Conservation (phyloP, 2,113 vertebrate species). For the Crotalus horridus region DNA sequence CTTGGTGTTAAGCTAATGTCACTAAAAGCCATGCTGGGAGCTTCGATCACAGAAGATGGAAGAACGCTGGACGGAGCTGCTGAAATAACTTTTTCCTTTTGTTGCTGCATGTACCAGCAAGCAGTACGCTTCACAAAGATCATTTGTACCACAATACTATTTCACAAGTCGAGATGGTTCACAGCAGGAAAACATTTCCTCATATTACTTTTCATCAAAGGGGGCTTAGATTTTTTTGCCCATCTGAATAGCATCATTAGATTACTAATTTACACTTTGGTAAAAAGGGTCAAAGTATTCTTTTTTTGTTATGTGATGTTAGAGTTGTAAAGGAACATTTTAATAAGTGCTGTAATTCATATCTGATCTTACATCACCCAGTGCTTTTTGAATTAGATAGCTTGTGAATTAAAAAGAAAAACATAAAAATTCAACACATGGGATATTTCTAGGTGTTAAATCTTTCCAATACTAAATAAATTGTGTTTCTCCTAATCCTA, state of each 20-base stretch:
- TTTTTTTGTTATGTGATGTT: conserved; percentile 69
- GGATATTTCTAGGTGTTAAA: conserved; percentile 35
- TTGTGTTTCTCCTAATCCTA: conserved; percentile 21
- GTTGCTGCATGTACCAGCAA: conserved; percentile 53
- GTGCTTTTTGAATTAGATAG: conserved; percentile 51
- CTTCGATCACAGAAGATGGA: conserved; percentile 46
- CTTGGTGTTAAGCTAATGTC: conserved; percentile 35
- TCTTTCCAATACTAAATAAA: conserved; percentile 32
- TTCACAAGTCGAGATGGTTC: conserved; percentile 68
- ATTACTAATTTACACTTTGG: conserved; percentile 73
- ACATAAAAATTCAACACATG: conserved; percentile 23
- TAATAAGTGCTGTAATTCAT: conserved; percentile 70
- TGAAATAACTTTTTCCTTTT: conserved; percentile 51
- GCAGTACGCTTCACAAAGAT: conserved; percentile 53
- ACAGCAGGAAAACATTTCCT: conserved; percentile 65
- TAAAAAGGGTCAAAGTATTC: conserved; percentile 68
- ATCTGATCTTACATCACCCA: conserved; percentile 53
- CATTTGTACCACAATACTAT: conserved; percentile 63
- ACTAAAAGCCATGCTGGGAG: conserved; percentile 23
- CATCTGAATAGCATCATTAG: conserved; percentile 66
- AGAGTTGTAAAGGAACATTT: conserved; percentile 69
- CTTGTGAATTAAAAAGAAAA: conserved; percentile 35
- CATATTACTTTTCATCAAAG: conserved; percentile 70
- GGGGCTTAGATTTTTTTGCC: conserved; percentile 58
- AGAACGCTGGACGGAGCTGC: conserved; percentile 36